Conservation (phyloP, 2,888 invertebrate genomes). For the Drosophila sordidula region DNA sequence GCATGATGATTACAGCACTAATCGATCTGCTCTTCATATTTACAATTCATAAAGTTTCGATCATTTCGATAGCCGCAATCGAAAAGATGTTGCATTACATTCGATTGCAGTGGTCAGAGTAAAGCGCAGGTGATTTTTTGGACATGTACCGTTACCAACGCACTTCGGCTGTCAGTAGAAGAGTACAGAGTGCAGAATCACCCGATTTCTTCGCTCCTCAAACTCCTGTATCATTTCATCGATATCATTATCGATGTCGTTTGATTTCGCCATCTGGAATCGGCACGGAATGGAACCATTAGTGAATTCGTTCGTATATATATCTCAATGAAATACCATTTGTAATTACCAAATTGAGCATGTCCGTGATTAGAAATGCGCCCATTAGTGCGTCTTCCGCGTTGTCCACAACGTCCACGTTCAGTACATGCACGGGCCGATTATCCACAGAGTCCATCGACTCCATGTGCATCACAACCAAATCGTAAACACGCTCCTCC, state of each 20-base stretch:
- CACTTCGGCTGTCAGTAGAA: slow-evolving; percentile 71
- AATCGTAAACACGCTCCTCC: slow-evolving; percentile 99
- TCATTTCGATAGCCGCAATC: slow-evolving; percentile 26
- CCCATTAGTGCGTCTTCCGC: slow-evolving; percentile 99
- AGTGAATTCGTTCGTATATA: neutral
- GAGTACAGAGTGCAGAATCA: slow-evolving; percentile 68
- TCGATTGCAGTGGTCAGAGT: slow-evolving; percentile 22
- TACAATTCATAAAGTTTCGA: slow-evolving; percentile 35
- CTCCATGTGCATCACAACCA: slow-evolving; percentile 97
- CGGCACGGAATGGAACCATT: neutral
- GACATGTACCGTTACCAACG: slow-evolving; percentile 33
- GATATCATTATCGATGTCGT: slow-evolving; percentile 69
- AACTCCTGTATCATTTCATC: slow-evolving; percentile 74
- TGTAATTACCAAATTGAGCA: slow-evolving; percentile 92
- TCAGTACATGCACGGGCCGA: slow-evolving; percentile 97
- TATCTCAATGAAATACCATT: neutral
- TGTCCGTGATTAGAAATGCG: slow-evolving; percentile 98
- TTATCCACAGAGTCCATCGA: slow-evolving; percentile 91
- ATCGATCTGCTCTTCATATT: slow-evolving; percentile 41
- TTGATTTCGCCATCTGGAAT: slow-evolving; percentile 64
- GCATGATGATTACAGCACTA: slow-evolving; percentile 7
- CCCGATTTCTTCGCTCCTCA: slow-evolving; percentile 69
- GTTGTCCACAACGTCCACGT: slow-evolving; percentile 99
- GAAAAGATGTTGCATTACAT: slow-evolving; percentile 2
- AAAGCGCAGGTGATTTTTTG: slow-evolving; percentile 55